These are phyloP conservation scores for Pseudomyrmex gracilis DNA, from an alignment of 1,140 invertebrate genomes.

Conservation along the genomic window DNA sequence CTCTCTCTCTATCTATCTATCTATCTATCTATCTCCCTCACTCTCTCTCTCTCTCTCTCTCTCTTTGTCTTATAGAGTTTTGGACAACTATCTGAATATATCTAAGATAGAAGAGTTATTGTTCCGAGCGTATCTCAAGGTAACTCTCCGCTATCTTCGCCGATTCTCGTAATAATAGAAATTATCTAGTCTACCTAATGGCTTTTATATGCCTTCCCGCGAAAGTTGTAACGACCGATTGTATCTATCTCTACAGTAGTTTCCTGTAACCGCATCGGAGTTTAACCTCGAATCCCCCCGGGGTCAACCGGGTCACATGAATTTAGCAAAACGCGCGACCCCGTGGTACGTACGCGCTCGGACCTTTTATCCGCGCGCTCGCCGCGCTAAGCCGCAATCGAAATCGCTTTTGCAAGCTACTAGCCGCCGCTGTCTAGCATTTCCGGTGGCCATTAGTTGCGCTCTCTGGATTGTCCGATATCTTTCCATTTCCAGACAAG, in stretches of 20 bases:
- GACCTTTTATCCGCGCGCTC: conserved; percentile 35
- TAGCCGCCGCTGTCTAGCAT: conserved; percentile 3
- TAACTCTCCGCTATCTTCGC: conserved; percentile 46
- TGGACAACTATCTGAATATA: not conserved
- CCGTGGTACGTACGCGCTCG: not conserved
- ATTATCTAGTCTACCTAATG: conserved; percentile 50
- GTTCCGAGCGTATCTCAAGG: conserved; percentile 27
- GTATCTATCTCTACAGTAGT: conserved; percentile 45
- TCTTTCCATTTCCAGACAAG: conserved; percentile 46
- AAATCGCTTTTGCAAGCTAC: conserved; percentile 49
- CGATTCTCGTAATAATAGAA: conserved; percentile 50
- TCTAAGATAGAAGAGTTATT: conserved; percentile 41
- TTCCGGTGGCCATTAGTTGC: conserved; percentile 35
- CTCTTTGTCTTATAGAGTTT: too few species aligned
- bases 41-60: not conserved
- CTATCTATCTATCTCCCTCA: too few species aligned
- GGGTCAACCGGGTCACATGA: conserved; percentile 50
- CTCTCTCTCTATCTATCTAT: not conserved
- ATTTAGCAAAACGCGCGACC: conserved; percentile 46
- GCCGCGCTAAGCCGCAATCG: conserved; percentile 25
- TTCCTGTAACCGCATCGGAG: conserved; percentile 49
- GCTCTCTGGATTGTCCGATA: conserved; percentile 47
- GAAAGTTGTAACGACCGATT: conserved; percentile 60
- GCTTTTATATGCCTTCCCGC: conserved; percentile 50
- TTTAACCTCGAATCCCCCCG: conserved; percentile 30